These are phyloP conservation scores for Trichomalopsis sarcophagae DNA, from an alignment of 1,140 invertebrate species.

Conservation along the genomic window DNA sequence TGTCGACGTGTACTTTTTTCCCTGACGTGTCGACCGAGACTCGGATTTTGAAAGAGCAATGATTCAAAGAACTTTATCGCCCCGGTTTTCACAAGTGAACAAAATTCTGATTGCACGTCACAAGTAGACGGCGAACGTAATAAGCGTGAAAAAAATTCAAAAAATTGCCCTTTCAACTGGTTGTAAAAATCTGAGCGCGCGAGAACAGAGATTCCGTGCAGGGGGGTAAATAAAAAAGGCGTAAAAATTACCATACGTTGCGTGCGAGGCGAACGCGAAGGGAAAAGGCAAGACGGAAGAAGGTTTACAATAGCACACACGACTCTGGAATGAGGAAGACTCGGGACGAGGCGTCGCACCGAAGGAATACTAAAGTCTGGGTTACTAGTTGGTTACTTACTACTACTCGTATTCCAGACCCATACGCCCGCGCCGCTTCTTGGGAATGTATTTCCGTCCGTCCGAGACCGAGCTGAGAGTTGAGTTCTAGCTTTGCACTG, in stretches of 20 bases:
- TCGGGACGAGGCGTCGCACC: constrained; percentile 57
- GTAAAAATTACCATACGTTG: background rate
- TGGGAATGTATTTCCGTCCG: constrained; percentile 59
- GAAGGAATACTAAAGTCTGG: constrained; percentile 70
- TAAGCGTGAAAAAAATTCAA: too few species aligned
- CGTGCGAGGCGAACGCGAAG: background rate
- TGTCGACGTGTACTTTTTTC: too few species aligned
- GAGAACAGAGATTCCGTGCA: too few species aligned
- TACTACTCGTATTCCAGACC: constrained; percentile 59
- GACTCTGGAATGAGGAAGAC: constrained; percentile 66
- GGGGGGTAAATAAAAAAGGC: background rate
- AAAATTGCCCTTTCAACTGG: too few species aligned
- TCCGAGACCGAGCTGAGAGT: too few species aligned
- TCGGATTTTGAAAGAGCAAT: too few species aligned
- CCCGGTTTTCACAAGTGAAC: too few species aligned
- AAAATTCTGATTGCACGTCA: too few species aligned
- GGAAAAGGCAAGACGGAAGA: constrained; percentile 49
- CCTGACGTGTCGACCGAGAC: too few species aligned
- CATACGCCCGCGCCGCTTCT: constrained; percentile 55
- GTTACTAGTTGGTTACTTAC: constrained; percentile 64
- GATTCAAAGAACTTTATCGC: too few species aligned
- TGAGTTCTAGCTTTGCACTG: background rate
- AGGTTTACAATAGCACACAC: constrained; percentile 61
- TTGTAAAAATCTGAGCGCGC: too few species aligned
- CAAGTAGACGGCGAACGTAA: too few species aligned